Evolutionary conservation across 2,888 invertebrate species (phyloP).

Genomic region (Arge pagana): DNA sequence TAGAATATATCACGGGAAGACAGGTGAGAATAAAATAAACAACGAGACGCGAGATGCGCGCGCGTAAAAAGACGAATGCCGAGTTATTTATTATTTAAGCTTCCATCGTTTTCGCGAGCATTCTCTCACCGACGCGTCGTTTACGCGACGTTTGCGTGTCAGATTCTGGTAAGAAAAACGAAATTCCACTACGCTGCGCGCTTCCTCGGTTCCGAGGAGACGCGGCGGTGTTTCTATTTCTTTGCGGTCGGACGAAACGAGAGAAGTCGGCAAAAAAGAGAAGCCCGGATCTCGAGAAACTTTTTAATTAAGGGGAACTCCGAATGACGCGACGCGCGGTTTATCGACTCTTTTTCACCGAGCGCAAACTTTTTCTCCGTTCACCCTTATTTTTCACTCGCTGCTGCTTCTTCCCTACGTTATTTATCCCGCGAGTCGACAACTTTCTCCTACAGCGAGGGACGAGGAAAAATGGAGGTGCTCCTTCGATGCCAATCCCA

Average conservation of each 20-base stretch:
- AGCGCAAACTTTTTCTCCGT: constrained; percentile 18
- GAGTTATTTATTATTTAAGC: not conserved
- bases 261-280: constrained; percentile 1
- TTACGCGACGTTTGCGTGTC: too few relatives aligned
- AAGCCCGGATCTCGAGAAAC: constrained; percentile 16
- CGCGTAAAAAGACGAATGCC: not conserved
- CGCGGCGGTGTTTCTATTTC: not conserved
- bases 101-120: not conserved
- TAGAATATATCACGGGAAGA: not conserved
- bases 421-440: too few relatives aligned
- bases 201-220: not conserved
- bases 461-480: too few relatives aligned
- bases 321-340: constrained; percentile 3
- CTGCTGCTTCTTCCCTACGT: too few relatives aligned
- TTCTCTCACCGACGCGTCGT: too few relatives aligned
- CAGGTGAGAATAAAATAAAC: not conserved
- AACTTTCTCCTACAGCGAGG: too few relatives aligned
- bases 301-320: constrained; percentile 21
- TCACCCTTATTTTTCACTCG: too few relatives aligned
- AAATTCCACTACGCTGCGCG: too few relatives aligned
- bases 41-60: not conserved
- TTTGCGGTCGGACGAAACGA: not conserved
- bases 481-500: not conserved
- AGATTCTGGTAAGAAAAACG: not conserved
- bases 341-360: constrained; percentile 3